Base-by-base conservation (phyloP, 2,888 invertebrate genomes). In the Nomada flava region DNA sequence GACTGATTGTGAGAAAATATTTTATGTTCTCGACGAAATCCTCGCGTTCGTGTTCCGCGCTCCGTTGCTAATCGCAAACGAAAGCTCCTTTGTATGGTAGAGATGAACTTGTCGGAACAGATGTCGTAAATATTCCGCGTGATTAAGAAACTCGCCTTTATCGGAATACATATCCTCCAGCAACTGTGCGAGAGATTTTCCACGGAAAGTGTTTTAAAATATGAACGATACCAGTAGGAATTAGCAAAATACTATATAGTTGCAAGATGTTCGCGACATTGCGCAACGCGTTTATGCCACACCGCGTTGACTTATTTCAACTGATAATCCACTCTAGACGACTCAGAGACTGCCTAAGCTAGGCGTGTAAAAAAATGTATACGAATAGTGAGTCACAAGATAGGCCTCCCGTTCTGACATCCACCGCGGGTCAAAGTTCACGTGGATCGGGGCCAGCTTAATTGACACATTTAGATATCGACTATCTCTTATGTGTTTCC, bases 381-480 rank as follows among this genome's bases (percentile, higher is more conserved):
- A 26, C 50, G 57, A 77, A 69, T 20, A 42, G 44, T 76, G 79
- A 84, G 52, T 77, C 75, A 70, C 53, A 77, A 53, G 55, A 57
- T 47, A 72, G 65, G 53, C 44, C 47, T 42, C 23, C 7, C 44
- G 36, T 72, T 70, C 47, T 15, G 18, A 42, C 68, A 70, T 70
- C 42, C 29, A 57, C n/a, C 67, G 71, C 29, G 68, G 68, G 78
- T 83, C 75, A 73, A 44, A 87, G 89, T 85, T 87, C 86, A 69
- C 36, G 55, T 15, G 72, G 84, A 84, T 88, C 86, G 83, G 70
- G 85, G 85, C 52, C 88, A 47, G 44, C 68, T 80, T 83, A 86
- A 88, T 89, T 86, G 86, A 86, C 84, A 79, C 76, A 79, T 86
- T 83, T 83, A 89, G 85, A 86, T 86, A 87, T 68, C 65, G 63